phyloP scores from a whole-genome alignment of 1,140 invertebrate genomes.

The Phymastichus coffea region DNA sequence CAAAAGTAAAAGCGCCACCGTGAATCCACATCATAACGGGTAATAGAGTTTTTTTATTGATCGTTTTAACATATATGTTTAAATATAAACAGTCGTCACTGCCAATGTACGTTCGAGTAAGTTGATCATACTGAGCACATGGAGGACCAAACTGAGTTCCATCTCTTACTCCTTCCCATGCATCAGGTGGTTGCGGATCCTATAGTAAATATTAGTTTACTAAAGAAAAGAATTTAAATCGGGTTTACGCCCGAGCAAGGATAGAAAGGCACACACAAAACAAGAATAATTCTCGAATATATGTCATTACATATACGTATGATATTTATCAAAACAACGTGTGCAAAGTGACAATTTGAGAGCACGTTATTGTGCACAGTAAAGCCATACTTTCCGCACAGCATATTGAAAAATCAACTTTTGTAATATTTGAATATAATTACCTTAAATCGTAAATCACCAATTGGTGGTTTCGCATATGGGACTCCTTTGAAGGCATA shows the following conservation, averaged over 20 bases:
- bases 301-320: too few species aligned
- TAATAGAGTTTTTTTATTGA: constrained; percentile 13
- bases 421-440: too few species aligned
- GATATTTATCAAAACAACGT: too few species aligned
- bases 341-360: too few species aligned
- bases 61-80: constrained; percentile 72
- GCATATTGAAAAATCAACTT: too few species aligned
- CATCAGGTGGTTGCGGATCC: constrained; percentile 59
- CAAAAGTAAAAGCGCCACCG: constrained; percentile 64
- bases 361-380: too few species aligned
- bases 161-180: constrained; percentile 59
- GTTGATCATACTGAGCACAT: constrained; percentile 48
- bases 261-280: too few species aligned
- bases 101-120: constrained; percentile 30
- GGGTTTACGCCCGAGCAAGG: too few species aligned
- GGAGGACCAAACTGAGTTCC: constrained; percentile 58
- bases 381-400: too few species aligned
- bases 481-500: constrained; percentile 24
- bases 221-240: too few species aligned
- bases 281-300: too few species aligned
- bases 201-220: constrained; percentile 36
- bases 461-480: constrained; percentile 21
- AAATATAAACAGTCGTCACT: constrained; percentile 80
- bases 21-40: constrained; percentile 72
- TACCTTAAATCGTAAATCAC: constrained; percentile 23